Conservation (phyloP, 1,140 invertebrate species). For the Pseudomyrmex dendroicus region DNA sequence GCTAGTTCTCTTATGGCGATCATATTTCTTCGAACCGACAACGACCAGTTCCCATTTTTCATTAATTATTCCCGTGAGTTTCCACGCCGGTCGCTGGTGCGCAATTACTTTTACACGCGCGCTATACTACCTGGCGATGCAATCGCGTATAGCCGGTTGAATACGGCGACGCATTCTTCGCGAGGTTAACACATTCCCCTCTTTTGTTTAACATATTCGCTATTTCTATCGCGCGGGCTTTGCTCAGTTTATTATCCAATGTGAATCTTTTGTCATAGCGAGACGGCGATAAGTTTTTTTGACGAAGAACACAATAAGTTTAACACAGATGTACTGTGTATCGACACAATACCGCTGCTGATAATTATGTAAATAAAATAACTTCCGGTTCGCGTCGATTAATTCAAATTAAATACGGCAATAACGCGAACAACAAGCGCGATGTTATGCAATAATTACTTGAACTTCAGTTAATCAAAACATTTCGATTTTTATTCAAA, state of each 20-base stretch:
- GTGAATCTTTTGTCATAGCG: constrained; percentile 33
- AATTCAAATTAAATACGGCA: too few relatives aligned
- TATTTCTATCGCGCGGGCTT: constrained; percentile 3
- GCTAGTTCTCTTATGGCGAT: constrained; percentile 26
- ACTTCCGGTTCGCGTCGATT: too few relatives aligned
- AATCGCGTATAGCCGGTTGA: constrained; percentile 33
- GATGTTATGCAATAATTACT: too few relatives aligned
- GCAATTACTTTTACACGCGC: constrained; percentile 36
- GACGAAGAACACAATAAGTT: neutral
- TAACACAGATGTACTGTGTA: neutral
- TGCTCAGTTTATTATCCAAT: constrained; percentile 62
- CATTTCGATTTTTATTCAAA: too few relatives aligned
- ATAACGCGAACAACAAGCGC: too few relatives aligned
- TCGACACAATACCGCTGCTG: too few relatives aligned
- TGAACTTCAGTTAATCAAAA: too few relatives aligned
- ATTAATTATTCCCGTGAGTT: constrained; percentile 50
- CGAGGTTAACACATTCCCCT: constrained; percentile 39
- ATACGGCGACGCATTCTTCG: constrained; percentile 33
- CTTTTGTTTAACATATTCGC: neutral
- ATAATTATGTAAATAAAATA: too few relatives aligned
- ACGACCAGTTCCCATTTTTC: constrained; percentile 11
- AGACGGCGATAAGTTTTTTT: neutral
- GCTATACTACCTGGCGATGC: constrained; percentile 16
- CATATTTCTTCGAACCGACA: neutral
- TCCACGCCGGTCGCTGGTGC: neutral